Conservation (phyloP, 1,140 invertebrate species). For the Triops longicaudatus region DNA sequence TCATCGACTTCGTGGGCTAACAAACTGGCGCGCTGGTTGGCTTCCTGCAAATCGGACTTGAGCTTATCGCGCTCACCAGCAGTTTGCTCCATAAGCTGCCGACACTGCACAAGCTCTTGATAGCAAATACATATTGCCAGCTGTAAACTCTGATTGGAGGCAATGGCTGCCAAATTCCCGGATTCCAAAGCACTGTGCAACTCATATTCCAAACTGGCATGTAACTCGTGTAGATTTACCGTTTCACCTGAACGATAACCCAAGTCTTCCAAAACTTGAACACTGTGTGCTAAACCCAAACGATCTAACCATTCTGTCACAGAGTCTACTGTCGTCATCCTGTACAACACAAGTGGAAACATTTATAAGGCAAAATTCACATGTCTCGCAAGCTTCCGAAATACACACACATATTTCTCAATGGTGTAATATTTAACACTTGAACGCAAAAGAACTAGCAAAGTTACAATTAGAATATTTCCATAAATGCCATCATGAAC, state of each 20-base stretch:
- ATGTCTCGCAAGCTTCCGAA: neutral
- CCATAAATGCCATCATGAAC: neutral
- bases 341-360: slow-evolving; percentile 25
- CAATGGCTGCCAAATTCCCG: slow-evolving; percentile 19
- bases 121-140: neutral
- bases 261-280: slow-evolving; percentile 54
- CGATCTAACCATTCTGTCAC: slow-evolving; percentile 64
- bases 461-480: neutral
- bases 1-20: slow-evolving; percentile 84
- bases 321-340: slow-evolving; percentile 42
- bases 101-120: slow-evolving; percentile 17
- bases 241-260: slow-evolving; percentile 51
- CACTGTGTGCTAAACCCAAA: slow-evolving; percentile 53
- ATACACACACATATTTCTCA: too few relatives aligned
- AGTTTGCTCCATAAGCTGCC: slow-evolving; percentile 53
- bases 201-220: slow-evolving; percentile 65
- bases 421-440: too few relatives aligned
- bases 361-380: neutral
- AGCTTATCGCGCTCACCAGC: slow-evolving; percentile 65
- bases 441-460: neutral
- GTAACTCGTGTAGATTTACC: slow-evolving; percentile 57
- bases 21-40: slow-evolving; percentile 64
- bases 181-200: slow-evolving; percentile 41
- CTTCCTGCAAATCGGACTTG: slow-evolving; percentile 62
- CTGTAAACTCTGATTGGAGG: neutral